Evolutionary conservation across 2,888 invertebrate species (phyloP), one percentile per base, ranked within the genome.

Genomic region (Xanthia icteritia): DNA sequence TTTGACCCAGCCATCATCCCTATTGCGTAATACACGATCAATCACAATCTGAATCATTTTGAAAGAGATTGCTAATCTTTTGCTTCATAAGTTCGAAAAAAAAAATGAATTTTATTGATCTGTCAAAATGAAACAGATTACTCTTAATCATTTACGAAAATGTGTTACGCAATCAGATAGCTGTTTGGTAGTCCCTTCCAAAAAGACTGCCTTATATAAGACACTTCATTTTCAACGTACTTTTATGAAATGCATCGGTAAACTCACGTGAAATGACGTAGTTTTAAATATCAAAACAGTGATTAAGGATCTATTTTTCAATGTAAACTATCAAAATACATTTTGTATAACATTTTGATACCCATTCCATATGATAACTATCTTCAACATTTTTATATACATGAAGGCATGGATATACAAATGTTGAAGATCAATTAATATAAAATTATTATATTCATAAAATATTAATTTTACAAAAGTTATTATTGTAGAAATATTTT

Each of bases 141-240:
- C 2, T 31, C 31, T 1, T 31, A 31, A 31, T 31, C 31, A 31
- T 31, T 31, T 31, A 31, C 31, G 31, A 31, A 31, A 31, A 31
- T 31, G 31, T 31, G 31, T 31, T 31, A 2, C 31, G 31, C 31
- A 31, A 31, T 31, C 2, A 31, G 39, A 8, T 42, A 42, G 8
- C 36, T 45, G 20, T 66, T 42, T 84, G 82, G 84, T 86, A 83
- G 87, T 88, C 88, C 89, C 89, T 90, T 90, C 73, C 31, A 23
- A 76, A 67, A 83, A 86, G 82, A 87, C 88, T 87, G 86, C 69
- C 13, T 73, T 63, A 23, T 84, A 11, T 68, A 79, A 36, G 27
- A 74, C n/a, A n/a, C n/a, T 64, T 42, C 51, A 15, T 67, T 68
- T 79, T 42, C 56, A 61, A 54, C 60, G 27, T 66, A 31, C 31